A percentile compares a stretch with the other conserved stretches of the same genome.
These are phyloP conservation scores for Cuculus canorus DNA, from an alignment of 2,797 vertebrate genomes.

Conservation along the genomic window DNA sequence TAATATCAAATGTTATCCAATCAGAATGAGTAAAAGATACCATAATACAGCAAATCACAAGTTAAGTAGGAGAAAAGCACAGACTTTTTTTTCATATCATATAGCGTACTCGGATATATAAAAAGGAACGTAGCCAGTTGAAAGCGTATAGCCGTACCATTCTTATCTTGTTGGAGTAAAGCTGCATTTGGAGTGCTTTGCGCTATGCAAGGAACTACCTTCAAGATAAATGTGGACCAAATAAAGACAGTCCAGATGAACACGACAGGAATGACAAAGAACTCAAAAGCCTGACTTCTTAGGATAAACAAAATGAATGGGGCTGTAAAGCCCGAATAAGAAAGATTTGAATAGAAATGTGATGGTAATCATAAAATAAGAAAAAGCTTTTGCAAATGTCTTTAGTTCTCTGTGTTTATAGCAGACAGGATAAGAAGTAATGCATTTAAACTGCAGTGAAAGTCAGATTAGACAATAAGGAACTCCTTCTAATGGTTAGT, in stretches of 20 bases:
- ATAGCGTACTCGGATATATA: background rate
- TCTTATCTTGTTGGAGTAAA: background rate
- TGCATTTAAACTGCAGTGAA: conserved; percentile 2
- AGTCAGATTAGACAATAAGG: background rate
- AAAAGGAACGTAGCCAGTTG: background rate
- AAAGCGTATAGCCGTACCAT: background rate
- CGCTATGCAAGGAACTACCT: background rate
- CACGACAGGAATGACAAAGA: background rate
- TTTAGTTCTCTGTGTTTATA: background rate
- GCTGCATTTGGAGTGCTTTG: background rate
- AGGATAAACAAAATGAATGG: background rate
- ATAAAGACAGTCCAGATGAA: background rate
- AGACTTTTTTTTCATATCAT: background rate
- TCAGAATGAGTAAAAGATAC: background rate
- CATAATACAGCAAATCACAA: background rate
- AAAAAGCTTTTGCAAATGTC: background rate
- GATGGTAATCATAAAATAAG: background rate
- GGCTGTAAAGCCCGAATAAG: background rate
- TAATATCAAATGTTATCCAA: background rate
- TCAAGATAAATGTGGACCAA: background rate
- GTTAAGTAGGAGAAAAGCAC: background rate
- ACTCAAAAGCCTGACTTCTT: background rate
- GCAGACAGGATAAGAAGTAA: background rate
- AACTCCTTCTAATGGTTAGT: background rate
- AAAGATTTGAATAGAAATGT: background rate